Evolutionary conservation across 1,140 invertebrate genomes (phyloP).

Genomic region (Pseudomyrmex pallidus): DNA sequence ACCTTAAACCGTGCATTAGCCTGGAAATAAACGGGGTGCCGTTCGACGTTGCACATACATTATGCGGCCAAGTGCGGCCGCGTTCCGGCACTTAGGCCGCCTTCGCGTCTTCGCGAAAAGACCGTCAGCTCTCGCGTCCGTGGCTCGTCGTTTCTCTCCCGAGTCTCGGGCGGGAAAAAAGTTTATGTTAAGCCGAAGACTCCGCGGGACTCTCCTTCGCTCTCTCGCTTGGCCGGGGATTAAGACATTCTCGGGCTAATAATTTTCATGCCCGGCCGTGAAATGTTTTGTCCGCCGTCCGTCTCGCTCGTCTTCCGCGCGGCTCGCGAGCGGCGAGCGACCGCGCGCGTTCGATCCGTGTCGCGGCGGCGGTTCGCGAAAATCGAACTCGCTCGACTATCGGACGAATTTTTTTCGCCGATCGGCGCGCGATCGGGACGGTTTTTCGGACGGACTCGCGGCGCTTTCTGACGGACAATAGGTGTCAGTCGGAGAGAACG

Average conservation of each 20-base stretch:
- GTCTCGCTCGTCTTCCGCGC: background rate
- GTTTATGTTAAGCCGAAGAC: conserved; percentile 75
- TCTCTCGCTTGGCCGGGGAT: conserved; percentile 69
- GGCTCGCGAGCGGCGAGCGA: background rate
- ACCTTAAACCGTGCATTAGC: conserved; percentile 53
- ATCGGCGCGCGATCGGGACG: background rate
- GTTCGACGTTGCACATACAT: conserved; percentile 67
- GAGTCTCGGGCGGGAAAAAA: conserved; percentile 55
- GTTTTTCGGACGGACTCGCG: background rate
- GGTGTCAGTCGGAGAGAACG: conserved; percentile 75
- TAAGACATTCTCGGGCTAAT: conserved; percentile 84
- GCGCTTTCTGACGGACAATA: conserved; percentile 80
- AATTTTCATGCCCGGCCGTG: conserved; percentile 79
- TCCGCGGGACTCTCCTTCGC: conserved; percentile 52
- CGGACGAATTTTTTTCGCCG: background rate
- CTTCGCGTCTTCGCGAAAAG: conserved; percentile 24
- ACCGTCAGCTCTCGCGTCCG: conserved; percentile 40
- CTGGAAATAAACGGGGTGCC: conserved; percentile 56
- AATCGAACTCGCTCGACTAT: background rate
- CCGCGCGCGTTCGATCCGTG: background rate
- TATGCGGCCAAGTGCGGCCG: conserved; percentile 58
- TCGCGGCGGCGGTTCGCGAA: background rate
- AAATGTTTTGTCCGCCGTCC: conserved; percentile 78
- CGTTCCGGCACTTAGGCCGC: conserved; percentile 55
- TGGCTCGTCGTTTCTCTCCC: conserved; percentile 49